Evolutionary conservation across 2,113 vertebrate species (phyloP), one percentile per base, ranked within the genome.

Genomic region (Thomomys bottae): DNA sequence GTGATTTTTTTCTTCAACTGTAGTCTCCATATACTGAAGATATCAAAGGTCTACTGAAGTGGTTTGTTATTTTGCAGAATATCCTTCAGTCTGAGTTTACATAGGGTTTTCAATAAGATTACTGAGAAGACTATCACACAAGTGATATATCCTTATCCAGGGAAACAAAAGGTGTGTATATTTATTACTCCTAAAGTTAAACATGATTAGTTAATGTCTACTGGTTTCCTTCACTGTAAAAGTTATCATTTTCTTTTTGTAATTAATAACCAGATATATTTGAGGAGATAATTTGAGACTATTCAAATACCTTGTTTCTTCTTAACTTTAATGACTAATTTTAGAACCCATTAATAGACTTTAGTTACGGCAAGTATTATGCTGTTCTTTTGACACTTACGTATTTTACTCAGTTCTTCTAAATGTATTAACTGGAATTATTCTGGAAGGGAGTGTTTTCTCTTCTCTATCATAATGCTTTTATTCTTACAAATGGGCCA

Each of bases 211-310:
- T 8, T 24, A 45, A 40, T 67, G 30, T 68, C 73, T 77, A 30
- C 59, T 28, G 18, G 34, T 45, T 75, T 88, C 77, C 80, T 93
- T 61, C 26, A 81, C 40, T 38, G 15, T 30, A 32, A 66, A 66
- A 84, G n/a, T 42, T 63, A 67, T 30, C 66, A 17, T 45, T 87
- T 83, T 68, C 20, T 88, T 71, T 93, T 84, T 70, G 42, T 66
- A 93, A 91, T 76, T 57, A 87, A 71, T 28, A 75, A 86, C 42
- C 30, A 91, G 71, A 85, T 81, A 61, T 26, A 38, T 81, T 81
- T 42, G 21, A 20, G 70, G 45, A 83, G 45, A 45, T 38, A 64
- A 79, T 66, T 78, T 45, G 17, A 77, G 20, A 61, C 15, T 81
- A 32, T 36, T 66, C 23, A 64, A 76, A 45, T 75, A 81, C 40